Evolutionary conservation across 1,140 invertebrate genomes (phyloP).

Genomic region (Aphaenogaster rudis): DNA sequence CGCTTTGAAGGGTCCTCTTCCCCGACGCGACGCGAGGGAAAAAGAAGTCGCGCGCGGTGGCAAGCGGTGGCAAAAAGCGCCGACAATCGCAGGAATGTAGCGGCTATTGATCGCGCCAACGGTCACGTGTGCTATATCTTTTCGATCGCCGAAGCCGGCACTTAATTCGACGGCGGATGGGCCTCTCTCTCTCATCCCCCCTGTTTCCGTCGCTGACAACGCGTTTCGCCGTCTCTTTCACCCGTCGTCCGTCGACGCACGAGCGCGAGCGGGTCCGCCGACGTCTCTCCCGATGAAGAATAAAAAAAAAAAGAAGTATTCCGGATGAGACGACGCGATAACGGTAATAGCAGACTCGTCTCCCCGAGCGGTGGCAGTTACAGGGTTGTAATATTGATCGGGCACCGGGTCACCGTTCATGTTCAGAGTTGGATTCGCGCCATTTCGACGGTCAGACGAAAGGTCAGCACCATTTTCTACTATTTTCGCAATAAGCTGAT

Average conservation of each 20-base stretch:
- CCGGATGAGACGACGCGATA: conserved; percentile 59
- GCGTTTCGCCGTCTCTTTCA: conserved; percentile 52
- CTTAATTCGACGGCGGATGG: conserved; percentile 60
- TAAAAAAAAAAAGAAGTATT: conserved; percentile 39
- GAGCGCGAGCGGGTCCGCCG: conserved; percentile 19
- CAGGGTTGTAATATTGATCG: conserved; percentile 63
- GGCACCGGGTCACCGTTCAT: conserved; percentile 54
- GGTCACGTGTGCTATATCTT: conserved; percentile 64
- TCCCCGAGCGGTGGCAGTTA: conserved; percentile 52
- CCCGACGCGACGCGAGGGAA: neutral
- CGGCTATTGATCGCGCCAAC: conserved; percentile 51
- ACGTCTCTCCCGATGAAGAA: conserved; percentile 20
- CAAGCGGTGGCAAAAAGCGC: conserved; percentile 23
- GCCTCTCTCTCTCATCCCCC: neutral
- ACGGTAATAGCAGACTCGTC: conserved; percentile 58
- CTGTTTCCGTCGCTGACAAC: conserved; percentile 57
- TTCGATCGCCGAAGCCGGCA: conserved; percentile 57
- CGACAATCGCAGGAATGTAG: conserved; percentile 56
- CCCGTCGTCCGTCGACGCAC: conserved; percentile 23
- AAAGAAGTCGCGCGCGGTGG: conserved; percentile 14
- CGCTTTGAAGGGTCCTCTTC: conserved; percentile 34
- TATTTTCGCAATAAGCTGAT: conserved; percentile 59
- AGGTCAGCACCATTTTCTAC: conserved; percentile 49
- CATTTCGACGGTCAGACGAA: conserved; percentile 56
- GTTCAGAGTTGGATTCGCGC: conserved; percentile 53